Conservation (phyloP, 2,797 vertebrate genomes). For the Hippocampus kuda region DNA sequence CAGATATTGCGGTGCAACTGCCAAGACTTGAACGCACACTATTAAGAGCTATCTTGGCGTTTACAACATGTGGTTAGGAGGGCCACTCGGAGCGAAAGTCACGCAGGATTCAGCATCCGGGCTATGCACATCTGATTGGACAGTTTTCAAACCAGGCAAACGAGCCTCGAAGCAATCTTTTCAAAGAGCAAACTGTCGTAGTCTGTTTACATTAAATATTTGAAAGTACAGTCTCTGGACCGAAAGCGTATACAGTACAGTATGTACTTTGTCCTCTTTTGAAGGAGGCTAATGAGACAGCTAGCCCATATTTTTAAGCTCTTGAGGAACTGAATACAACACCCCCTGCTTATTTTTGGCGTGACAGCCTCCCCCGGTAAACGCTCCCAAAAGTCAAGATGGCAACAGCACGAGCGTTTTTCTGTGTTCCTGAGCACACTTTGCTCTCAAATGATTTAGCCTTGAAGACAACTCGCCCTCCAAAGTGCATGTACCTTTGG, state of each 20-base stretch:
- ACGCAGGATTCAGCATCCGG: constrained; percentile 10
- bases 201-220: constrained; percentile 16
- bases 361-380: constrained; percentile 36
- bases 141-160: constrained; percentile 17
- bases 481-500: not conserved
- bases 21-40: constrained; percentile 55
- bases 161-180: constrained; percentile 18
- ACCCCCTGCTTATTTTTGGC: constrained; percentile 1
- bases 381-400: constrained; percentile 31
- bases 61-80: constrained; percentile 52
- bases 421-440: not conserved
- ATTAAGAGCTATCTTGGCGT: constrained; percentile 65
- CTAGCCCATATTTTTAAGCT: not conserved
- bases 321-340: not conserved
- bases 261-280: constrained; percentile 41
- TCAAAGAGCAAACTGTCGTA: constrained; percentile 27
- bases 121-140: constrained; percentile 37
- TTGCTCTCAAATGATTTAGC: not conserved
- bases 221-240: constrained; percentile 19
- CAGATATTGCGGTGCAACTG: constrained; percentile 46
- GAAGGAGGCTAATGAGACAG: constrained; percentile 10
- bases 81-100: constrained; percentile 39
- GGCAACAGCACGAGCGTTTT: not conserved
- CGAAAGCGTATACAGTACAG: constrained; percentile 30
- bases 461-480: not conserved